Conservation (phyloP, 1,140 invertebrate species). For the Hypothenemus hampei region DNA sequence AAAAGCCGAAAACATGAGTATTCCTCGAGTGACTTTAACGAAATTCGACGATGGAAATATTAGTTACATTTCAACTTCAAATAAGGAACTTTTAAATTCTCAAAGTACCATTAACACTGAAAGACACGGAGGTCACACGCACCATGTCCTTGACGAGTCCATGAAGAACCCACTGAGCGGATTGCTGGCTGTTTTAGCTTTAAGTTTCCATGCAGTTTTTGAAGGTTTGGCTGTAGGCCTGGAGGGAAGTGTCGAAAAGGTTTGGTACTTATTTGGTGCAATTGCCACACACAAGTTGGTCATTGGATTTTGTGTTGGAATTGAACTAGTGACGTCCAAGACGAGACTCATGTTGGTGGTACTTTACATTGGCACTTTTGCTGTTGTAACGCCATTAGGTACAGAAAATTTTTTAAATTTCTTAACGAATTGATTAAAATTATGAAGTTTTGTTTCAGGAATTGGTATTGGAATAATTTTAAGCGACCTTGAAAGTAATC, state of each 20-base stretch:
- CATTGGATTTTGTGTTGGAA: slow-evolving; percentile 80
- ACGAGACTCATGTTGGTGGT: slow-evolving; percentile 58
- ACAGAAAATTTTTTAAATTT: slow-evolving; percentile 3
- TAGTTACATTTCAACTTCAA: slow-evolving; percentile 37
- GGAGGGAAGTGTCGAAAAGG: slow-evolving; percentile 56
- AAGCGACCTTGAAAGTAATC: slow-evolving; percentile 54
- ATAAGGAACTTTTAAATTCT: slow-evolving; percentile 38
- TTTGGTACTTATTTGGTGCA: slow-evolving; percentile 70
- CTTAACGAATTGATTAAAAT: not conserved
- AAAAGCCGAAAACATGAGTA: slow-evolving; percentile 44
- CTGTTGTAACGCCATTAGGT: slow-evolving; percentile 73
- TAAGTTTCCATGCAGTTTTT: slow-evolving; percentile 77
- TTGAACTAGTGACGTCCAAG: slow-evolving; percentile 66
- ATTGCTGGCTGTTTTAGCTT: slow-evolving; percentile 63
- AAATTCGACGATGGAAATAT: slow-evolving; percentile 40
- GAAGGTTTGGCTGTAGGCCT: slow-evolving; percentile 78
- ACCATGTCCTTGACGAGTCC: slow-evolving; percentile 35
- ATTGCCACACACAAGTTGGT: slow-evolving; percentile 86
- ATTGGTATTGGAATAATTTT: slow-evolving; percentile 66
- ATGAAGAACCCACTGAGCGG: slow-evolving; percentile 52
- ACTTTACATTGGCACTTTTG: slow-evolving; percentile 71
- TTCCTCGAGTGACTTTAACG: slow-evolving; percentile 40
- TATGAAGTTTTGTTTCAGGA: slow-evolving; percentile 34
- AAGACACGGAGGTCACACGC: slow-evolving; percentile 15
- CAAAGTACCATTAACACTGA: slow-evolving; percentile 33